Conservation (phyloP, 1,140 invertebrate species). For the Lepidotrigona ventralis region DNA sequence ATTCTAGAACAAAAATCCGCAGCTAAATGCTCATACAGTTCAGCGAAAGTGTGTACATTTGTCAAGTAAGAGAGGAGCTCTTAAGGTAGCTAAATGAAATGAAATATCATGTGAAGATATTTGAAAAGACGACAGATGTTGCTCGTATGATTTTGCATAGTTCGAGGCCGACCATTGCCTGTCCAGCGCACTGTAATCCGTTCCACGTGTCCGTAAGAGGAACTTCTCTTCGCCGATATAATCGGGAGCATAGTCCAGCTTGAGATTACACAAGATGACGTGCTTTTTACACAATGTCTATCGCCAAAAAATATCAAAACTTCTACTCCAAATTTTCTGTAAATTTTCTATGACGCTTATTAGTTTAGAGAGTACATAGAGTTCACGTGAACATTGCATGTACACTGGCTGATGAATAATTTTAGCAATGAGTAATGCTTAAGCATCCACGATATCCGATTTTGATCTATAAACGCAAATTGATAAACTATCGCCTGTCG, state of each 20-base stretch:
- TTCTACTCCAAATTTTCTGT: neutral
- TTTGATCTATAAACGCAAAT: no score
- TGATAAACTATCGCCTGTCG: no score
- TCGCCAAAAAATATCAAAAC: neutral
- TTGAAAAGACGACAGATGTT: slow-evolving; percentile 17
- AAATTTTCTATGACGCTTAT: no score
- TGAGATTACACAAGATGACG: slow-evolving; percentile 29
- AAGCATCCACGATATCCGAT: no score
- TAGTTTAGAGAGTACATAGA: no score
- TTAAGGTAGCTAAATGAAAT: neutral
- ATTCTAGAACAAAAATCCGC: no score
- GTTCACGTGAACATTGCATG: no score
- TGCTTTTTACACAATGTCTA: neutral
- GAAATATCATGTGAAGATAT: neutral
- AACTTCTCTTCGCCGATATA: neutral
- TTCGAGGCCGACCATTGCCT: neutral
- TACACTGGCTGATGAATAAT: no score
- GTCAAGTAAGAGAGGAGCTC: neutral
- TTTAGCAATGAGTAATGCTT: no score
- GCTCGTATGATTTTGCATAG: slow-evolving; percentile 14
- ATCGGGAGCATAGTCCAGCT: neutral
- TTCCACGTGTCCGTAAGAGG: slow-evolving; percentile 42
- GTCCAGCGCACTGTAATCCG: slow-evolving; percentile 34
- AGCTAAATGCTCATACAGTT: neutral
- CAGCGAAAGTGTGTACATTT: neutral